Conservation (phyloP, 2,113 vertebrate genomes). For the Acinonyx jubatus region DNA sequence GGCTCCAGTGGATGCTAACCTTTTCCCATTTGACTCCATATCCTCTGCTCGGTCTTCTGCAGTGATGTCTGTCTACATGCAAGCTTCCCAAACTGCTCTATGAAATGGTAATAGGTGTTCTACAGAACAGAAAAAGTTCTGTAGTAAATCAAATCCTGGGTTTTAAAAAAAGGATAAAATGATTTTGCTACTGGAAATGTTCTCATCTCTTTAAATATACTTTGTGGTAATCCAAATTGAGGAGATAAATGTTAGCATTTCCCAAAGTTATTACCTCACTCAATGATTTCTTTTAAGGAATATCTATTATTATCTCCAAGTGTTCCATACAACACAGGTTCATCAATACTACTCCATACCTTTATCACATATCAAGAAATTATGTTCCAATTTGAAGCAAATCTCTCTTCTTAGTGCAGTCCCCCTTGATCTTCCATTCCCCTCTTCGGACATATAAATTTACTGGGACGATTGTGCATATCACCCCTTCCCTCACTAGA, state of each 20-base stretch:
- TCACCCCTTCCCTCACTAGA: accelerated
- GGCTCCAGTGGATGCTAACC: neutral
- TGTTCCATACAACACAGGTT: neutral
- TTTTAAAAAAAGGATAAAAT: neutral
- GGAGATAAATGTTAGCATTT: neutral
- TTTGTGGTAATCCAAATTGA: neutral
- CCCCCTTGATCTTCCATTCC: neutral
- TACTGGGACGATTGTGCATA: accelerated
- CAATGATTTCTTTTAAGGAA: neutral
- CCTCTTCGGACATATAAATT: neutral
- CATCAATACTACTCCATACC: neutral
- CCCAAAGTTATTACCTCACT: neutral
- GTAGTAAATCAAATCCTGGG: neutral
- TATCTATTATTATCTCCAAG: neutral
- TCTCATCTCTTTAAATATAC: neutral
- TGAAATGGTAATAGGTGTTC: neutral
- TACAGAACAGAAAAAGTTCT: neutral
- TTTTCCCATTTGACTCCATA: no score
- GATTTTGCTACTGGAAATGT: neutral
- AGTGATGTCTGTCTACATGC: neutral
- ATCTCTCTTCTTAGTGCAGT: neutral
- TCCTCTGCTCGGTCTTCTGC: neutral
- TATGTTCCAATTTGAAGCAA: neutral
- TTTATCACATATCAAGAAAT: neutral
- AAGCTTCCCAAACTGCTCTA: neutral